These are phyloP conservation scores for Sebastes iracundus DNA, from an alignment of 2,797 vertebrate genomes.

Conservation along the genomic window DNA sequence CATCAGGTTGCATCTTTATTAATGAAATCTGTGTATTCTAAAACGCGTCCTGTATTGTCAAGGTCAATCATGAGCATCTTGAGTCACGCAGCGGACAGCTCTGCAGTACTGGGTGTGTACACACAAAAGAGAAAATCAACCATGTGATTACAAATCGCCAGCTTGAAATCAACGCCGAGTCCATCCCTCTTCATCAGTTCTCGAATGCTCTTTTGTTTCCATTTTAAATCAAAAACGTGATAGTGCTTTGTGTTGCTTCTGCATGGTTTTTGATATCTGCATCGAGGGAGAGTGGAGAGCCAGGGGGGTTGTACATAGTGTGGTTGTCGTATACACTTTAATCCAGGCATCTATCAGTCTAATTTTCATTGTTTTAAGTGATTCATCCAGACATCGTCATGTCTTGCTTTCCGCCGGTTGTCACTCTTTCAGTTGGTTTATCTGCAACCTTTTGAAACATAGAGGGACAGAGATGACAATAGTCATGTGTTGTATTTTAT, in stretches of 20 bases:
- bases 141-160: conserved; percentile 49
- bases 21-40: conserved; percentile 59
- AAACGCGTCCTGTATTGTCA: conserved; percentile 66
- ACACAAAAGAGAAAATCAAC: conserved; percentile 27
- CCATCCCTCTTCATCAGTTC: conserved; percentile 57
- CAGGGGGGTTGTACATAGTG: not conserved
- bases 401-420: conserved; percentile 36
- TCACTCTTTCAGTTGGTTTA: conserved; percentile 29
- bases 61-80: conserved; percentile 78
- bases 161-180: conserved; percentile 42
- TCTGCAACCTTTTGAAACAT: not conserved
- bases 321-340: conserved; percentile 4
- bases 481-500: not conserved
- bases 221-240: conserved; percentile 50
- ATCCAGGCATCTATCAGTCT: conserved; percentile 32
- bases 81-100: conserved; percentile 74
- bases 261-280: conserved; percentile 66
- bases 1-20: conserved; percentile 42
- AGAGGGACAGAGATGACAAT: conserved; percentile 6
- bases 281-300: conserved; percentile 39
- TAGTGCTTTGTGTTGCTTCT: conserved; percentile 50
- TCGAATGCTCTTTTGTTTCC: conserved; percentile 38
- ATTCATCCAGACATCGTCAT: conserved; percentile 49
- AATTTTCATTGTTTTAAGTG: conserved; percentile 35
- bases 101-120: conserved; percentile 79